Conservation (phyloP, 2,888 invertebrate genomes). For the Watsonalla binaria region DNA sequence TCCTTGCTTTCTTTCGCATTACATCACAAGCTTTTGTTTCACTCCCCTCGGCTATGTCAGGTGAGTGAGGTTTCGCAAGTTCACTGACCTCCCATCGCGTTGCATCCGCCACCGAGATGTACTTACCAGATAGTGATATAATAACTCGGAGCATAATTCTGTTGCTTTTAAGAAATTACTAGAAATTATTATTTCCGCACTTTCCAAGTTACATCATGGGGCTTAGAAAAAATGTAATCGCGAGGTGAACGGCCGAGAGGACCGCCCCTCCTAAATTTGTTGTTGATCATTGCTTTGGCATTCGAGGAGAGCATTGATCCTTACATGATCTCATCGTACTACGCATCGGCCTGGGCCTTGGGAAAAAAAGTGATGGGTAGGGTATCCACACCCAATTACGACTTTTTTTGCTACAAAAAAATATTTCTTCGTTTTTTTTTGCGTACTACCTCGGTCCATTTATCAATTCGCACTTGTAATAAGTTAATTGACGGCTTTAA, state of each 20-base stretch:
- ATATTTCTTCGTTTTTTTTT: neutral
- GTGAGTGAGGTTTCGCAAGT: conserved; percentile 73
- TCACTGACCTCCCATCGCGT: conserved; percentile 61
- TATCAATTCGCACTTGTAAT: neutral
- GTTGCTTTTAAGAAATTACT: conserved; percentile 57
- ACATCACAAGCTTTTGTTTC: conserved; percentile 48
- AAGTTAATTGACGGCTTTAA: neutral
- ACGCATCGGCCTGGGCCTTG: conserved; percentile 28
- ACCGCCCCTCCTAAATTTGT: conserved; percentile 47
- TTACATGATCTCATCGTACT: conserved; percentile 69
- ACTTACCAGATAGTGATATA: conserved; percentile 56
- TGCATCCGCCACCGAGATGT: conserved; percentile 54
- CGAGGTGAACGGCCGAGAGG: conserved; percentile 63
- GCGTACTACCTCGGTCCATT: neutral
- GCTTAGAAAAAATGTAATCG: conserved; percentile 48
- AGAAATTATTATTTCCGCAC: conserved; percentile 70
- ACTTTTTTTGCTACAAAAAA: conserved; percentile 12
- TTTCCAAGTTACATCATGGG: conserved; percentile 72
- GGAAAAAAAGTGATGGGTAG: conserved; percentile 24
- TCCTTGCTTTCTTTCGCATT: conserved; percentile 59
- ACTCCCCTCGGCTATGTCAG: conserved; percentile 58
- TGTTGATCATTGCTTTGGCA: conserved; percentile 62
- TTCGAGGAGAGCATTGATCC: conserved; percentile 70
- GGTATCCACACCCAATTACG: conserved; percentile 8
- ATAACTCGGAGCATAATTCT: conserved; percentile 52